phyloP scores from a whole-genome alignment of 2,797 vertebrate species.

The Microchirus variegatus region DNA sequence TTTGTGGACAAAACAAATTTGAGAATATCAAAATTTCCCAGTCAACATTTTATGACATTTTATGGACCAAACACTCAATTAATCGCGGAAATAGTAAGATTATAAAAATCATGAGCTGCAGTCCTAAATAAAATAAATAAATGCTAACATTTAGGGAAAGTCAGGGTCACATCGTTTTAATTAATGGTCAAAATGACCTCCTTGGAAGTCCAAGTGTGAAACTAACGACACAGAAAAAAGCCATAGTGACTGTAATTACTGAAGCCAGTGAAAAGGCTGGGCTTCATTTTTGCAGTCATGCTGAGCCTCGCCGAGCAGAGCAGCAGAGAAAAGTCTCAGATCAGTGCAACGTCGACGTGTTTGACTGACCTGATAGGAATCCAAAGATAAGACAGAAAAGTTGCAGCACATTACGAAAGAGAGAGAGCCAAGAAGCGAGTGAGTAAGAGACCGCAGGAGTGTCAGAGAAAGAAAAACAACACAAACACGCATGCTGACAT shows the following conservation, averaged over 20 bases:
- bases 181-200: too few relatives aligned
- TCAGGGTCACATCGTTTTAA: too few relatives aligned
- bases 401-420: slow-evolving; percentile 18
- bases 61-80: too few relatives aligned
- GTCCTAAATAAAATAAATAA: too few relatives aligned
- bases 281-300: slow-evolving; percentile 54
- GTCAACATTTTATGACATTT: too few relatives aligned
- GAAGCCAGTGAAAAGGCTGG: slow-evolving; percentile 32
- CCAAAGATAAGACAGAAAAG: slow-evolving; percentile 57
- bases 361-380: slow-evolving; percentile 71
- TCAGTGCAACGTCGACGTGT: slow-evolving; percentile 62
- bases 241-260: slow-evolving; percentile 10
- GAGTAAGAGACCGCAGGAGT: slow-evolving; percentile 36
- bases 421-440: neutral
- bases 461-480: slow-evolving; percentile 37
- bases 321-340: slow-evolving; percentile 61
- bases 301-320: slow-evolving; percentile 38
- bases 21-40: too few relatives aligned
- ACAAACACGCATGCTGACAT: slow-evolving; percentile 21
- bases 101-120: too few relatives aligned
- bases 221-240: too few relatives aligned
- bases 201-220: too few relatives aligned
- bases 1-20: too few relatives aligned
- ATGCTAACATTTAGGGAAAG: too few relatives aligned
- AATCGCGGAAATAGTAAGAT: too few relatives aligned